Evolutionary conservation across 1,140 invertebrate species (phyloP), one percentile per base, ranked within the genome.

Genomic region (Aphelinus certus): DNA sequence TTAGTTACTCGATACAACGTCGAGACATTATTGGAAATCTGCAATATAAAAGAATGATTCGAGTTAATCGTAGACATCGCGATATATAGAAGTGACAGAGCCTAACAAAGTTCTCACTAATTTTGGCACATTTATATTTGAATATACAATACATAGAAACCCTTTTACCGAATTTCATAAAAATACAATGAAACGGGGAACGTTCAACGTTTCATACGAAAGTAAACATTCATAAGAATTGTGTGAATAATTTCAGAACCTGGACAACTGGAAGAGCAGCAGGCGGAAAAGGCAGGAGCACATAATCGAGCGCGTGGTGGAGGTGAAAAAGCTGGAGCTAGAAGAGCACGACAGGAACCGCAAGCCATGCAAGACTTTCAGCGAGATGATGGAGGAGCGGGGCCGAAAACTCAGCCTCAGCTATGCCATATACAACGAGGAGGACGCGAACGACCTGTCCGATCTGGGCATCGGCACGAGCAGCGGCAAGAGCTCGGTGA

Each of bases 211-310:
- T 26, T 0, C 26, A 26, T 43, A 51, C 47, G n/a, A 58, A 7
- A 62, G 51, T 56, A 48, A 3, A 65, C n/a, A 49, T 64, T 47
- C 47, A 47, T 42, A 66, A 43, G 7, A 0, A 4, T 61, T 45
- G n/a, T 26, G 26, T 45, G 42, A 63, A 53, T 7, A 80, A 77
- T 79, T 83, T 7, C 87, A 96, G 95, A 97, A 97, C 88, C 89
- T 97, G 87, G 95, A 97, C 87, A 96, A 95, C 88, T 97, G 96
- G 96, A 97, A 97, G 88, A 95, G 93, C 77, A 95, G 94, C 76
- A 90, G 96, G 80, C 92, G 95, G 90, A 96, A 96, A 92, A 91
- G 93, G 74, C 94, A 95, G 80, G 95, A 96, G 81, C 95, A 95
- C 86, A 95, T 95, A 77, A 95, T 96, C 79, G 94, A 96, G 85